A percentile compares a stretch with the other conserved stretches of the same genome.
Conservation (phyloP, 2,888 invertebrate species). For the Xanthia icteritia region DNA sequence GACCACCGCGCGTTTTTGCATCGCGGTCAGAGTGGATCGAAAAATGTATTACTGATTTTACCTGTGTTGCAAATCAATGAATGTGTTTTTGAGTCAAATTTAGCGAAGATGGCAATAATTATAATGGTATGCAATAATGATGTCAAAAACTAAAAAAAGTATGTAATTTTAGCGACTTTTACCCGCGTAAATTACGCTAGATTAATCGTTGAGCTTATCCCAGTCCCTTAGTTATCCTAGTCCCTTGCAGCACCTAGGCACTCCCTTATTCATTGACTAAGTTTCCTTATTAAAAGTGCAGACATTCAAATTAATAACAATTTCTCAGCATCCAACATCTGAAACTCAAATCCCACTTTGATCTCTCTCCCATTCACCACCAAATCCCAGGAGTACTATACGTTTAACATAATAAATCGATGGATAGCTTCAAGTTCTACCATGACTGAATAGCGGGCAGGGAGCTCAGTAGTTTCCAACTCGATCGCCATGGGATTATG, state of each 20-base stretch:
- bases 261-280: neutral
- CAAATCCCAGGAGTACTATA: slow-evolving; percentile 61
- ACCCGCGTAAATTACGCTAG: neutral
- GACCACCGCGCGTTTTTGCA: too few relatives aligned
- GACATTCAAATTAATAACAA: slow-evolving; percentile 16
- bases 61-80: neutral
- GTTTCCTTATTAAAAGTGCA: neutral
- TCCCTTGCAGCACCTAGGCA: neutral
- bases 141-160: neutral
- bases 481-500: slow-evolving; percentile 55
- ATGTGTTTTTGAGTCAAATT: neutral
- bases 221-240: neutral
- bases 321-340: slow-evolving; percentile 11
- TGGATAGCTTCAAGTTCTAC: slow-evolving; percentile 56
- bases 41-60: neutral
- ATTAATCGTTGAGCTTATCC: neutral
- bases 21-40: neutral
- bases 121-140: neutral
- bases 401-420: slow-evolving; percentile 68
- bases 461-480: slow-evolving; percentile 64
- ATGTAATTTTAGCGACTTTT: neutral
- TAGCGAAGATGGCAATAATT: neutral
- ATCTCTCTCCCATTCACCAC: slow-evolving; percentile 39
- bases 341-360: slow-evolving; percentile 46
- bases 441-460: slow-evolving; percentile 62